Evolutionary conservation across 64 coral and sea anemone genomes (phyloP).

Genomic region (Exaiptasia diaphana): DNA sequence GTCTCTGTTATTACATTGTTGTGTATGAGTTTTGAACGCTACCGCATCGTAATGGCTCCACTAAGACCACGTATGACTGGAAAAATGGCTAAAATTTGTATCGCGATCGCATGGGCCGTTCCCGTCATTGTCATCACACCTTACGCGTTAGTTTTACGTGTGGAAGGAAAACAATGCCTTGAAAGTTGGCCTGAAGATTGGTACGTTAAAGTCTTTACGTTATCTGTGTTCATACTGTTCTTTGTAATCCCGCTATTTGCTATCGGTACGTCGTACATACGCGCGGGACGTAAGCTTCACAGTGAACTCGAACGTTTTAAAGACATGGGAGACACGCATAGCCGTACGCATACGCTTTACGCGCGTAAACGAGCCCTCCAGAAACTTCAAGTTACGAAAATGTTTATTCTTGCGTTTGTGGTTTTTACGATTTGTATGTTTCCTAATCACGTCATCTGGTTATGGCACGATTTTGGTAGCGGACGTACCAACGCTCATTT

Average conservation of each 20-base stretch:
- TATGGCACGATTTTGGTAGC: conserved; percentile 82
- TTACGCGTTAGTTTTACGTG: conserved; percentile 59
- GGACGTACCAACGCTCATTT: conserved; percentile 21
- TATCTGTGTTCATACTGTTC: conserved; percentile 69
- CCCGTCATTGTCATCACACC: conserved; percentile 60
- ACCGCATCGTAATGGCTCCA: conserved; percentile 55
- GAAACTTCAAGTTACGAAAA: conserved; percentile 62
- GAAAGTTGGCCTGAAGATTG: conserved; percentile 74
- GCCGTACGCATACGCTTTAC: conserved; percentile 24
- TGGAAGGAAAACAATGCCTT: conserved; percentile 56
- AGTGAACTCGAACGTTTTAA: conserved; percentile 27
- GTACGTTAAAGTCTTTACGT: conserved; percentile 77
- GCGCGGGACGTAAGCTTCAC: conserved; percentile 62
- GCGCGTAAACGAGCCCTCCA: conserved; percentile 64
- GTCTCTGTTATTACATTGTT: conserved; percentile 85
- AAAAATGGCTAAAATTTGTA: conserved; percentile 32
- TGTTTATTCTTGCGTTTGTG: conserved; percentile 76
- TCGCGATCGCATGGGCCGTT: conserved; percentile 61
- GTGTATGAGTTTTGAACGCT: conserved; percentile 87
- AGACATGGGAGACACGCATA: conserved; percentile 10
- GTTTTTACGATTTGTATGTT: conserved; percentile 86
- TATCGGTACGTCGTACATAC: conserved; percentile 60
- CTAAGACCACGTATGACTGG: conserved; percentile 52
- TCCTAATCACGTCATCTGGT: conserved; percentile 79
- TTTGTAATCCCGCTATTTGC: conserved; percentile 74